Evolutionary conservation across 2,797 vertebrate species (phyloP), one percentile per base, ranked within the genome.

Genomic region (Botia kubotai): DNA sequence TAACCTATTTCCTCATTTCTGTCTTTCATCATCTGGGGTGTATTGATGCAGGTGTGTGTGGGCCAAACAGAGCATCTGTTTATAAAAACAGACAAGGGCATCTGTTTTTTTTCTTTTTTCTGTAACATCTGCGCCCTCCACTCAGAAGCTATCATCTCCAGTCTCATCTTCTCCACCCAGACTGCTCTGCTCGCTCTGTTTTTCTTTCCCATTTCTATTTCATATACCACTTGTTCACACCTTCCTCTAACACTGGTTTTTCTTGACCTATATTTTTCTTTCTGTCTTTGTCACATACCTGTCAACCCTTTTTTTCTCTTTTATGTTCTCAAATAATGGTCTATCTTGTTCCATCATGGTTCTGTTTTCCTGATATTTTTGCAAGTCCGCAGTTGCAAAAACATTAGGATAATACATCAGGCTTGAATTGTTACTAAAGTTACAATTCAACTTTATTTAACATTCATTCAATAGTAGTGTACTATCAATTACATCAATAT

Each of bases 1-100:
- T 58, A 13, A 10, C 29, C 58, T 50, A 62, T 26, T 23, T 60
- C 57, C 19, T 77, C 76, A 66, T 72, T 77, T 60, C 50, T 66
- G 33, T 73, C 63, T 11, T 78, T 73, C 63, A 46, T 67, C 23
- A 14, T 10, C 57, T 76, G 29, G 72, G 58, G 19, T 82, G 39
- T 82, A 78, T 72, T 73, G 48, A 29, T 80, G 39, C 57, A 36
- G 52, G 69, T 72, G 46, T 26, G 69, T 72, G 70, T 72, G 78
- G 23, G 23, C 14, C 29, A 21, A 55, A 67, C 26, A 21, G 36
- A 23, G 39, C 23, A 77, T 77, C 75, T 77, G 69, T 77, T 75
- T 55, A 80, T 74, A 23, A 58, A 58, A 58, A 13, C 55, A 12
- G 50, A 53, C 50, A 53, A 17, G 50, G 50, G 50, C 50, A 53